Conservation (phyloP, 2,888 invertebrate genomes). For the Pocota personata region DNA sequence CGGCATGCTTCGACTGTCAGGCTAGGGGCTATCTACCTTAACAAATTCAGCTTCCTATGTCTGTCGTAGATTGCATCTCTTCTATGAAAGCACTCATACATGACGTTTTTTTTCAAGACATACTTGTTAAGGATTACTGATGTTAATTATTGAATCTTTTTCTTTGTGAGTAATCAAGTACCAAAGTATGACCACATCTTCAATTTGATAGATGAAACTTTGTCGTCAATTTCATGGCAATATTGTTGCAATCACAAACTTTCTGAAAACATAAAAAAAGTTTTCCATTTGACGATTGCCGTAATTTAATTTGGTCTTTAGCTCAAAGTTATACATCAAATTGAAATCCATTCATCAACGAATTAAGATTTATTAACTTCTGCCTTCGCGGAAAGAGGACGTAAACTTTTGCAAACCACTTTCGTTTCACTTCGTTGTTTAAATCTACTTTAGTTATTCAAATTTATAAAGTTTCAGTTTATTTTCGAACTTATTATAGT, state of each 20-base stretch:
- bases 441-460: neutral
- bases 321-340: constrained; percentile 1
- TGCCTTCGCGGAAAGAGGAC: neutral
- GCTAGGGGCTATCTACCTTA: no score
- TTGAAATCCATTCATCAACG: constrained; percentile 32
- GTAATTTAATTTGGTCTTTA: neutral
- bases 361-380: constrained; percentile 17
- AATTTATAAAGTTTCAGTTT: constrained; percentile 9
- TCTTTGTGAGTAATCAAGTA: no score
- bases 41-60: no score
- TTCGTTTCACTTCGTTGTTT: neutral
- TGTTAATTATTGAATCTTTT: no score
- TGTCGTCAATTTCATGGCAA: neutral
- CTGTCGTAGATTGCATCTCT: no score
- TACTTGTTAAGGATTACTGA: no score
- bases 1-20: no score
- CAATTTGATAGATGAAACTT: neutral
- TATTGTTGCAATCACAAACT: neutral
- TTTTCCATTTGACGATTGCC: neutral
- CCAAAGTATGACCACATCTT: neutral
- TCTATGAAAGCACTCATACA: no score
- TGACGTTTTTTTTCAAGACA: no score
- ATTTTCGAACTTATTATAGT: neutral
- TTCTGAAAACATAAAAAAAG: neutral
- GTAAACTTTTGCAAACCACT: constrained; percentile 1